A percentile compares a stretch with the other conserved stretches of the same genome.
phyloP scores from a whole-genome alignment of 64 coral and sea anemone species.

The Hydrozoanthus tunicans region DNA sequence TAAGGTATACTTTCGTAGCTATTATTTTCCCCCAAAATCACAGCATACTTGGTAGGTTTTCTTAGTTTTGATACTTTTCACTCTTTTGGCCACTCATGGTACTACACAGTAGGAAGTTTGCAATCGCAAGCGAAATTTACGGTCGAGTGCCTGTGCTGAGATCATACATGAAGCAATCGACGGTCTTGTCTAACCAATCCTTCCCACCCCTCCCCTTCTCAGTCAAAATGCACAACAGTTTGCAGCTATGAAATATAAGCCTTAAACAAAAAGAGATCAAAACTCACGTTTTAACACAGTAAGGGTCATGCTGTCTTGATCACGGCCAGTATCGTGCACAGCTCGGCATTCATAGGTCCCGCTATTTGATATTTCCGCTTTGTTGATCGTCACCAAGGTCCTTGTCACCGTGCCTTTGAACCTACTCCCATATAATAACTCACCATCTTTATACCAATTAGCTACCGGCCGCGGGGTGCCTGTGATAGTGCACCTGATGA shows the following conservation, averaged over 20 bases:
- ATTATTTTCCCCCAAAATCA: too few species aligned
- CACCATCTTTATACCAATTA: slow-evolving; percentile 74
- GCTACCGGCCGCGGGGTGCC: slow-evolving; percentile 69
- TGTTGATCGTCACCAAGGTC: slow-evolving; percentile 38
- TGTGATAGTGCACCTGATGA: slow-evolving; percentile 40
- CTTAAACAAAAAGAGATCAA: not conserved
- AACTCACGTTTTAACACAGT: slow-evolving; percentile 65
- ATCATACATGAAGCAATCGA: too few species aligned
- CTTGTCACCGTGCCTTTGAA: not conserved
- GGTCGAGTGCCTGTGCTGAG: too few species aligned
- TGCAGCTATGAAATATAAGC: not conserved
- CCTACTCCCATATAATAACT: not conserved
- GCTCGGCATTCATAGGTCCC: slow-evolving; percentile 71
- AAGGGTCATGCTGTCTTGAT: slow-evolving; percentile 41
- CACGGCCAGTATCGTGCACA: slow-evolving; percentile 47
- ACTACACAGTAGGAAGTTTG: too few species aligned
- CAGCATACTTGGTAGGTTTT: too few species aligned
- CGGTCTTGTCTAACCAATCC: too few species aligned
- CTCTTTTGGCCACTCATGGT: too few species aligned
- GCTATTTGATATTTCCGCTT: slow-evolving; percentile 25
- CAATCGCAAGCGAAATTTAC: too few species aligned
- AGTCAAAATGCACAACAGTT: not conserved
- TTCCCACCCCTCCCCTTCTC: too few species aligned
- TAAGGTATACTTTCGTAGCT: too few species aligned
- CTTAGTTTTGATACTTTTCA: too few species aligned